A percentile compares a stretch with the other conserved stretches of the same genome.
phyloP scores from a whole-genome alignment of 2,113 vertebrate species.

The Cnemophilus loriae region DNA sequence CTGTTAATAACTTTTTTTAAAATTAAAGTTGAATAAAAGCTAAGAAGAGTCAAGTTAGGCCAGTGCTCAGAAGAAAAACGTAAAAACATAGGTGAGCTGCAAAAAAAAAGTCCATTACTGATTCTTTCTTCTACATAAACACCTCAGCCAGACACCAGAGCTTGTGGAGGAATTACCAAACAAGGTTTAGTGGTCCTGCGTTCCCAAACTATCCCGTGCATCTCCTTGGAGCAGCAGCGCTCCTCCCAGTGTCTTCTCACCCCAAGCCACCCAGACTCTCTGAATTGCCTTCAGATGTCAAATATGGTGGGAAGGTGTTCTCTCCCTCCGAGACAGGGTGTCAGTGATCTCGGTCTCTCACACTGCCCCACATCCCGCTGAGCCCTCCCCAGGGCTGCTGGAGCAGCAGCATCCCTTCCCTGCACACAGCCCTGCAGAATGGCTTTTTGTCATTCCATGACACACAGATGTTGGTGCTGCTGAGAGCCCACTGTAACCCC shows the following conservation, averaged over 20 bases:
- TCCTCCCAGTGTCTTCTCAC: background rate
- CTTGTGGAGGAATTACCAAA: background rate
- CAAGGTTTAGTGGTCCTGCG: background rate
- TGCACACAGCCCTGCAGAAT: background rate
- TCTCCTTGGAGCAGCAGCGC: background rate
- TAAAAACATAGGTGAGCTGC: background rate
- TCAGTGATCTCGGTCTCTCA: background rate
- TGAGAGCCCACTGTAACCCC: background rate
- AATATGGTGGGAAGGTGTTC: background rate
- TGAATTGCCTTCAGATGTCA: background rate
- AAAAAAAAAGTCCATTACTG: background rate
- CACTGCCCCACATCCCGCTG: fast-evolving
- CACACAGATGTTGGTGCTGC: background rate
- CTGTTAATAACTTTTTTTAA: background rate
- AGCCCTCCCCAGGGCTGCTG: background rate
- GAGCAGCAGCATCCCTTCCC: background rate
- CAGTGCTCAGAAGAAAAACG: background rate
- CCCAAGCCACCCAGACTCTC: background rate
- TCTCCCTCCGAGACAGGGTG: background rate
- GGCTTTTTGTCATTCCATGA: background rate
- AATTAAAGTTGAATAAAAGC: slow-evolving; percentile 13
- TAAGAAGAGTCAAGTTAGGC: background rate
- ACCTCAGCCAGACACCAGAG: background rate
- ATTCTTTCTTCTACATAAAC: background rate
- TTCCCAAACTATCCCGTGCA: background rate